Conservation (phyloP, 2,888 invertebrate genomes). For the Trissolcus japonicus region DNA sequence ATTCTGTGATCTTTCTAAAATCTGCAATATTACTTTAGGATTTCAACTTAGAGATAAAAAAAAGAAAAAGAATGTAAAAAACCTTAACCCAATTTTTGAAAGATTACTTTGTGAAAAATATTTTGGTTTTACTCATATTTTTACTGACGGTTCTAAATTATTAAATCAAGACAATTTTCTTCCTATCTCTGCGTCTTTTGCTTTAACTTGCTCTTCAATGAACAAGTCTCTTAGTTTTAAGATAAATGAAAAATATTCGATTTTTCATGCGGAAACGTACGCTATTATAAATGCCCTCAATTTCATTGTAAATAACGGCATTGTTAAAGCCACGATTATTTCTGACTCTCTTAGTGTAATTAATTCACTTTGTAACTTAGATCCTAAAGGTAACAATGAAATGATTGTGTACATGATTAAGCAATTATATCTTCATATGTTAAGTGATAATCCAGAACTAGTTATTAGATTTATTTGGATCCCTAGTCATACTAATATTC, state of each 20-base stretch:
- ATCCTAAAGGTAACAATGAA: background rate
- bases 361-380: background rate
- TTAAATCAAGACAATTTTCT: background rate
- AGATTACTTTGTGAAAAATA: too few relatives aligned
- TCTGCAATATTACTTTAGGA: too few relatives aligned
- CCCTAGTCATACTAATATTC: background rate
- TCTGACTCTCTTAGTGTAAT: background rate
- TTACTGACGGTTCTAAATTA: conserved; percentile 4
- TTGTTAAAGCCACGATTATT: background rate
- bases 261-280: conserved; percentile 4
- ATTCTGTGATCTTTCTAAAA: too few relatives aligned
- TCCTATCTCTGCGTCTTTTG: background rate
- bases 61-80: too few relatives aligned
- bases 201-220: background rate
- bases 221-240: background rate
- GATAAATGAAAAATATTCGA: background rate
- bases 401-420: background rate
- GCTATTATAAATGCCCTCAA: background rate
- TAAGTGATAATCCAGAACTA: too few relatives aligned
- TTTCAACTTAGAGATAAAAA: too few relatives aligned
- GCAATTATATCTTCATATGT: too few relatives aligned
- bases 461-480: background rate
- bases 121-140: too few relatives aligned
- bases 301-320: background rate
- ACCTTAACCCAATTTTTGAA: too few relatives aligned